phyloP scores from a whole-genome alignment of 2,113 vertebrate genomes.

The Brevimyrus niger region DNA sequence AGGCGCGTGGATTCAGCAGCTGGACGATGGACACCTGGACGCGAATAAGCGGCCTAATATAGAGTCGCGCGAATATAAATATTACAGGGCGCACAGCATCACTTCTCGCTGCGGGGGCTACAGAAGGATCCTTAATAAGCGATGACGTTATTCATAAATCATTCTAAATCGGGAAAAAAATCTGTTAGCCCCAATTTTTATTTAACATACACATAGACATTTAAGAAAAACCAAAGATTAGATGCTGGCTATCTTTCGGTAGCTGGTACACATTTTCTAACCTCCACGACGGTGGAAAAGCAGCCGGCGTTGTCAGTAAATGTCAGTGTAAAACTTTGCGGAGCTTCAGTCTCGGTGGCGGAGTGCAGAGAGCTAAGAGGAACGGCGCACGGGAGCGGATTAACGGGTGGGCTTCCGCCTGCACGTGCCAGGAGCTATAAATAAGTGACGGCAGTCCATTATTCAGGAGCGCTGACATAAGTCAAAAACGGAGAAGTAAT shows the following conservation, averaged over 20 bases:
- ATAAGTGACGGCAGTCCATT: slow-evolving; percentile 23
- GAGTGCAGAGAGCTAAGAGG: background rate
- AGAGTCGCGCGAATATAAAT: background rate
- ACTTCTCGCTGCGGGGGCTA: background rate
- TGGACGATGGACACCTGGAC: background rate
- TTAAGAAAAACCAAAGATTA: background rate
- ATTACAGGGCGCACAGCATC: background rate
- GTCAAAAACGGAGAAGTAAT: slow-evolving; percentile 15
- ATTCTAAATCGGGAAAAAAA: background rate
- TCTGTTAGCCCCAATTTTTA: background rate
- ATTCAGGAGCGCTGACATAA: slow-evolving; percentile 8
- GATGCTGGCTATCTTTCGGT: background rate
- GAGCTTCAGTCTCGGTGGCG: background rate
- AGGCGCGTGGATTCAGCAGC: background rate
- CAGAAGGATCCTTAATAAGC: background rate
- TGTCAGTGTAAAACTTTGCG: background rate
- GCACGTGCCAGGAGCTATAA: slow-evolving; percentile 21
- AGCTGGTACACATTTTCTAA: background rate
- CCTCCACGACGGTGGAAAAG: background rate
- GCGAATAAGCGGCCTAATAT: background rate
- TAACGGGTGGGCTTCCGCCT: background rate
- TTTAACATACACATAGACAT: background rate
- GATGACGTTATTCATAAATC: background rate
- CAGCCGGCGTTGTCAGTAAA: background rate
- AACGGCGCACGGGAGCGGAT: background rate